phyloP scores from a whole-genome alignment of 2,888 invertebrate genomes.

The Gastrophysa polygoni region DNA sequence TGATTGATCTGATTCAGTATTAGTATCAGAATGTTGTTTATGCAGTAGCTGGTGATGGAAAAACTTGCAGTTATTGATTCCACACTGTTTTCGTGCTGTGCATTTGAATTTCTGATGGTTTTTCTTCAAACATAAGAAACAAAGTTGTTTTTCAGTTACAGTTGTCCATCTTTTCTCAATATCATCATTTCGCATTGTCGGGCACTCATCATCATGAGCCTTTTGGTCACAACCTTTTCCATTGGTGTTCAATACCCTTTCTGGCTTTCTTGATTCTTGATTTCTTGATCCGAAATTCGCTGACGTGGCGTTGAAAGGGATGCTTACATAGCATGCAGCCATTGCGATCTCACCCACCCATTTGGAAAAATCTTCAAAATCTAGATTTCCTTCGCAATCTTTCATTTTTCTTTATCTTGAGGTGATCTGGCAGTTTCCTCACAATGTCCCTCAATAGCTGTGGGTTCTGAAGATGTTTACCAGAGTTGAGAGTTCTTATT shows the following conservation, averaged over 20 bases:
- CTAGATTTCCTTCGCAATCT: neutral
- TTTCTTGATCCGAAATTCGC: no score
- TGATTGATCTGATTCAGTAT: neutral
- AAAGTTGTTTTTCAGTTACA: neutral
- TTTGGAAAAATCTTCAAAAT: conserved; percentile 4
- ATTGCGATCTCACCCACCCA: neutral
- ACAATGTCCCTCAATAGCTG: neutral
- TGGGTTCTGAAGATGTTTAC: neutral
- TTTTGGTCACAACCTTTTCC: neutral
- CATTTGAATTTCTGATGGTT: conserved; percentile 1
- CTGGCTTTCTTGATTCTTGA: neutral
- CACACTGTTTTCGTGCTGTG: neutral
- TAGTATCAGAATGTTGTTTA: neutral
- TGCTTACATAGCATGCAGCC: neutral
- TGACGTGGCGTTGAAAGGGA: no score
- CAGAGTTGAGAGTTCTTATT: neutral
- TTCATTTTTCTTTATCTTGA: neutral
- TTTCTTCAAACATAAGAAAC: no score
- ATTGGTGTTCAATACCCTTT: neutral
- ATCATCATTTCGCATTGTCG: neutral
- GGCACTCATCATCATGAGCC: neutral
- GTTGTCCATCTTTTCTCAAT: neutral
- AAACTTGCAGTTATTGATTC: neutral
- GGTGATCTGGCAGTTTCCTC: neutral
- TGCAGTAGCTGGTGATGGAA: neutral